These are phyloP conservation scores for Muraenolepis orangiensis DNA, from an alignment of 2,797 vertebrate genomes.

Conservation along the genomic window DNA sequence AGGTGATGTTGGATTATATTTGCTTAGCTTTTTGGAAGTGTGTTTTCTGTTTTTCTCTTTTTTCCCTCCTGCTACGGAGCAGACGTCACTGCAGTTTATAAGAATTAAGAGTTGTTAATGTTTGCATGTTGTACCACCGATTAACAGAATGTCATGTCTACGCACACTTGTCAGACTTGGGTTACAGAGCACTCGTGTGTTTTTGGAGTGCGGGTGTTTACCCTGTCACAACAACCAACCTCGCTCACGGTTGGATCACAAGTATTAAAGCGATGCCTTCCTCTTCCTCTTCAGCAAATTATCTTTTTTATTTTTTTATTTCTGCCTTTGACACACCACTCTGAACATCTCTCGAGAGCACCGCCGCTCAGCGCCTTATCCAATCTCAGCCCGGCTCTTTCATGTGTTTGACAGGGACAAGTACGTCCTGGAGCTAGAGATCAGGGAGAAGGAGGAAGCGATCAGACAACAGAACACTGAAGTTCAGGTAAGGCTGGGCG, in stretches of 20 bases:
- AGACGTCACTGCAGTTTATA: neutral
- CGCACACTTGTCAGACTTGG: neutral
- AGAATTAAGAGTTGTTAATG: neutral
- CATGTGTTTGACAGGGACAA: slow-evolving; percentile 79
- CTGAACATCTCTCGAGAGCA: neutral
- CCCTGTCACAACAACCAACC: neutral
- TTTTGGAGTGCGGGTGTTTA: neutral
- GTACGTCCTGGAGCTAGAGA: slow-evolving; percentile 87
- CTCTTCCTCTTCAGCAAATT: neutral
- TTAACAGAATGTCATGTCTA: neutral
- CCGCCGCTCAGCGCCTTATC: neutral
- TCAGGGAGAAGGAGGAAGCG: slow-evolving; percentile 86
- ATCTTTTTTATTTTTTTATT: neutral
- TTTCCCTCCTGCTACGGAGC: no score
- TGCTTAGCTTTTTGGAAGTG: no score
- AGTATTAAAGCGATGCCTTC: neutral
- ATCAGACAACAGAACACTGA: slow-evolving; percentile 85
- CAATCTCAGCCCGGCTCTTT: neutral
- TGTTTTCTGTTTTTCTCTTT: no score
- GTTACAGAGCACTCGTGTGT: neutral
- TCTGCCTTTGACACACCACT: neutral
- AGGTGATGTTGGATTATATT: no score
- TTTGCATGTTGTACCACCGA: neutral
- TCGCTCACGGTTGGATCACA: neutral
- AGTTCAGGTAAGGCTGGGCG: slow-evolving; percentile 80